Evolutionary conservation across 2,797 vertebrate species (phyloP).

Genomic region (Crenuchus spilurus): DNA sequence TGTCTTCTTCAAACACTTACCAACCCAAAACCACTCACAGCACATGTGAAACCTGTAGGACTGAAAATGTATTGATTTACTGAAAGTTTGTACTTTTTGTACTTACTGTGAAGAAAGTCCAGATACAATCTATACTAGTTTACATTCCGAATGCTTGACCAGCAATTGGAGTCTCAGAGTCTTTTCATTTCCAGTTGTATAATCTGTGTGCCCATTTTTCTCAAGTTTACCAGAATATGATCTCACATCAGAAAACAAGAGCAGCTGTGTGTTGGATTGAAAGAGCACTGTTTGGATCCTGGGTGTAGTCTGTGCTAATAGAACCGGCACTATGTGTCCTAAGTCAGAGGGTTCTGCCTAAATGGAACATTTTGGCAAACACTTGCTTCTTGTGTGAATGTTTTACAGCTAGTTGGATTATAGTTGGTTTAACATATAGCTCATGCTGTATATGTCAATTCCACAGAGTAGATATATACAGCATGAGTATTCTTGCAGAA

Average conservation of each 20-base stretch:
- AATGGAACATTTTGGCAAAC: slow-evolving; percentile 11
- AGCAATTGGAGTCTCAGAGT: slow-evolving; percentile 6
- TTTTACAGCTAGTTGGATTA: background rate
- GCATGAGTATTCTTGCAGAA: background rate
- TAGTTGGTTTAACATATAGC: background rate
- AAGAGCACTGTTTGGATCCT: slow-evolving; percentile 33
- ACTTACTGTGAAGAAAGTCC: background rate
- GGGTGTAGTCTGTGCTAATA: slow-evolving; percentile 28
- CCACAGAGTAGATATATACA: background rate
- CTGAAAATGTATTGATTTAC: background rate
- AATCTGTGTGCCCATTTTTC: slow-evolving; percentile 8
- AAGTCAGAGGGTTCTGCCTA: slow-evolving; percentile 6
- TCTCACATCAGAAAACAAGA: slow-evolving; percentile 48
- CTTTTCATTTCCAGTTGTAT: slow-evolving; percentile 17
- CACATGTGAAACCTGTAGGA: background rate
- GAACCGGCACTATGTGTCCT: background rate
- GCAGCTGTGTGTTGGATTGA: slow-evolving; percentile 45
- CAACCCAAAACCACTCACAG: background rate
- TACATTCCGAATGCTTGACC: slow-evolving; percentile 27
- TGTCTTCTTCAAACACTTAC: background rate
- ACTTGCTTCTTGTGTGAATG: slow-evolving; percentile 1
- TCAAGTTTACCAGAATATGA: slow-evolving; percentile 41
- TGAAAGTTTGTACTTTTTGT: background rate
- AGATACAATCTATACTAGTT: slow-evolving; percentile 4
- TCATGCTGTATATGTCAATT: background rate